Conservation (phyloP, 2,113 vertebrate species). For the Myotis brandtii region DNA sequence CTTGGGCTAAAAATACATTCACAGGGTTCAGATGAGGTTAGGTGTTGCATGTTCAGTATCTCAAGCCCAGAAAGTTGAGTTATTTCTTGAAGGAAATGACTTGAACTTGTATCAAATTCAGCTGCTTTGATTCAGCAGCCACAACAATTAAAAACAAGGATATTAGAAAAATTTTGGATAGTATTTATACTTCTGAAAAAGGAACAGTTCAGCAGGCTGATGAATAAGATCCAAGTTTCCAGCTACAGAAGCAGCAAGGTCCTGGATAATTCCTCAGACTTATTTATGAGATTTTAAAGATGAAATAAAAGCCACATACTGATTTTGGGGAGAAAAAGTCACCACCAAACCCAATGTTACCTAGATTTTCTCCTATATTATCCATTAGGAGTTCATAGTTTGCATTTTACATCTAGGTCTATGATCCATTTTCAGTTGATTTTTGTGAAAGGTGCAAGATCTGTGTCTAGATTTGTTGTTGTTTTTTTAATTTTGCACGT, state of each 20-base stretch:
- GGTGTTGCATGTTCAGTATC: background rate
- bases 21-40: background rate
- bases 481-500: background rate
- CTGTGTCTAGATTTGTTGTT: background rate
- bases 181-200: background rate
- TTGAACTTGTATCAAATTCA: background rate
- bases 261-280: no score
- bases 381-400: background rate
- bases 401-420: background rate
- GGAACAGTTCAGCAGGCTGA: background rate
- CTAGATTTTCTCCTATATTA: background rate
- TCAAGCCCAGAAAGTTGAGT: background rate
- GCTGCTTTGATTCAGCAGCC: background rate
- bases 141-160: no score
- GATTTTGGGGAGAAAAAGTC: background rate
- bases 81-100: background rate
- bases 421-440: no score
- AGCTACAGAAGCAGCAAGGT: no score
- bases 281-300: background rate
- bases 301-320: background rate
- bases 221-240: background rate
- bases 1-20: no score
- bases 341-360: background rate
- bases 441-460: background rate
- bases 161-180: background rate